phyloP scores from a whole-genome alignment of 2,797 vertebrate genomes.

The Lutjanus argentimaculatus region DNA sequence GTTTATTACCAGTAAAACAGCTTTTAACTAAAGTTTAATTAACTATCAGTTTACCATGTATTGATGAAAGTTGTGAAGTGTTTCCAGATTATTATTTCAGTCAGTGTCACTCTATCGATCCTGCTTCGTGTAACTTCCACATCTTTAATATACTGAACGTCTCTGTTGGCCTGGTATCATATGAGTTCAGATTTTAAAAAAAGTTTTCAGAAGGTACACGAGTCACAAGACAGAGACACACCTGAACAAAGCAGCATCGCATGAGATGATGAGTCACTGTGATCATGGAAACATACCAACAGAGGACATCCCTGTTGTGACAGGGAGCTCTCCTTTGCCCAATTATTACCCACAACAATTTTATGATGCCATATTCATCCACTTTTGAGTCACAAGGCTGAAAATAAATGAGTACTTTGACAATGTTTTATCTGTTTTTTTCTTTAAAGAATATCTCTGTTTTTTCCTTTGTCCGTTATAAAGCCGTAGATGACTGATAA shows the following conservation, averaged over 20 bases:
- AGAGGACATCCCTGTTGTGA: constrained; percentile 9
- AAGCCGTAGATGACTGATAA: neutral
- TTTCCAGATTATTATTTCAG: too few species aligned
- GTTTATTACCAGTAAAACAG: too few species aligned
- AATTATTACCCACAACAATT: neutral
- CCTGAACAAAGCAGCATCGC: constrained; percentile 14
- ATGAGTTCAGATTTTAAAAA: neutral
- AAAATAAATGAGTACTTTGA: neutral
- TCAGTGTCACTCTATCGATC: too few species aligned
- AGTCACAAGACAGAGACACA: constrained; percentile 28
- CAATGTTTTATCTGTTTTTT: neutral
- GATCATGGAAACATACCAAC: constrained; percentile 31
- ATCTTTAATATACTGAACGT: neutral
- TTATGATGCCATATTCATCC: neutral
- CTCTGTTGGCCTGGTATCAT: neutral
- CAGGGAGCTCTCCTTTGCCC: neutral
- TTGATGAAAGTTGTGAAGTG: too few species aligned
- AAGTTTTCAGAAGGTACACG: neutral
- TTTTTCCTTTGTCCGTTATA: neutral
- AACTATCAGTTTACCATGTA: too few species aligned
- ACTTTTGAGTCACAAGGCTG: neutral
- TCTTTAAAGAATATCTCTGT: neutral
- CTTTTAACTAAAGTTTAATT: too few species aligned
- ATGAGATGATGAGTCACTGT: constrained; percentile 33
- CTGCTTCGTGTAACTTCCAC: neutral